phyloP scores from a whole-genome alignment of 2,888 invertebrate genomes.

The Pachydiplax longipennis region DNA sequence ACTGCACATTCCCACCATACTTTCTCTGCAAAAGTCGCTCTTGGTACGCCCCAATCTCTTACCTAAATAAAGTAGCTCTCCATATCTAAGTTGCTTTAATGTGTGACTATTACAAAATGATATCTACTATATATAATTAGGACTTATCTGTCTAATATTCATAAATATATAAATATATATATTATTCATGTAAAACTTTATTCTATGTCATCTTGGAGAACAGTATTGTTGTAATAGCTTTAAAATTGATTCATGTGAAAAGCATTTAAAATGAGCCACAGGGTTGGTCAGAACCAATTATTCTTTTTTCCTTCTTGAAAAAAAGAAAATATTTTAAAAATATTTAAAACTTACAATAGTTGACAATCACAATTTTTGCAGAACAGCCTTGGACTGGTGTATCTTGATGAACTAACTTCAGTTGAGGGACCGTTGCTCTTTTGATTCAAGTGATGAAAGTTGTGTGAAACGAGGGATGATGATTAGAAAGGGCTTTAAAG shows the following conservation, averaged over 20 bases:
- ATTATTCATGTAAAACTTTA: conserved; percentile 3
- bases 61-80: conserved; percentile 15
- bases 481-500: not conserved
- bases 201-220: conserved; percentile 46
- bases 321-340: conserved; percentile 25
- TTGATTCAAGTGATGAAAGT: conserved; percentile 13
- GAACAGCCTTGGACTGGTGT: conserved; percentile 33
- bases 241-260: conserved; percentile 49
- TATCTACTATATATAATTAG: conserved; percentile 36
- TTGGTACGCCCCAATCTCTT: not conserved
- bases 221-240: conserved; percentile 52
- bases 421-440: conserved; percentile 6
- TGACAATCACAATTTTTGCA: conserved; percentile 43
- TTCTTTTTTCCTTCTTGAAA: conserved; percentile 27
- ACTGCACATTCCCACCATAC: conserved; percentile 8
- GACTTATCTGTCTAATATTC: conserved; percentile 33
- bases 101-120: conserved; percentile 35
- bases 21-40: conserved; percentile 28
- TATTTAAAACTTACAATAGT: conserved; percentile 38
- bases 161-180: conserved; percentile 14
- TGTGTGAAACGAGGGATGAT: not conserved
- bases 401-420: conserved; percentile 28
- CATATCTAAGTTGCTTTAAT: conserved; percentile 9
- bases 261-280: conserved; percentile 33
- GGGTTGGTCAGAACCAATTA: conserved; percentile 41